phyloP scores from a whole-genome alignment of 2,888 invertebrate genomes.

The Agonopterix heracliana region DNA sequence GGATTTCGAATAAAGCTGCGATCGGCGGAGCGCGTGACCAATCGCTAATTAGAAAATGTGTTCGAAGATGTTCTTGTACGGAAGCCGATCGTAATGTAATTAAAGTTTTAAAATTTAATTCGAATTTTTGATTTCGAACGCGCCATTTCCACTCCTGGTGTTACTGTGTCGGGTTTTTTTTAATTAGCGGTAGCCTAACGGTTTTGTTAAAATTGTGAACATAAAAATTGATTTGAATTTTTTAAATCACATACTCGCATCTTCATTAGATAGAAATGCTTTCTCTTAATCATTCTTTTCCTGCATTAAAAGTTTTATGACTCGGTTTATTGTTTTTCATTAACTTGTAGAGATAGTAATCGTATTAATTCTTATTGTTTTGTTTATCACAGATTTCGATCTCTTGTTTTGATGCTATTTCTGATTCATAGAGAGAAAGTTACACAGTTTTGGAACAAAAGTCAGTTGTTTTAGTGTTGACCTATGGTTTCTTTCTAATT shows the following conservation, averaged over 20 bases:
- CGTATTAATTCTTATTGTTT: background rate
- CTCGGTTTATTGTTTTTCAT: background rate
- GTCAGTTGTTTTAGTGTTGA: too few relatives aligned
- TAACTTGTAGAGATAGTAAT: background rate
- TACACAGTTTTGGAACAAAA: too few relatives aligned
- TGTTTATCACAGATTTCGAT: too few relatives aligned
- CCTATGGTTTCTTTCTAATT: too few relatives aligned
- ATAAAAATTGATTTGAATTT: conserved; percentile 11
- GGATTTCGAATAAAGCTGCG: conserved; percentile 51
- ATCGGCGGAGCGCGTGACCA: conserved; percentile 69
- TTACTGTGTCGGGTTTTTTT: conserved; percentile 40
- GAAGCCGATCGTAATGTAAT: conserved; percentile 71
- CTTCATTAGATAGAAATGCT: conserved; percentile 1
- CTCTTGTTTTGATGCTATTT: too few relatives aligned
- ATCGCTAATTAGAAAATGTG: conserved; percentile 74
- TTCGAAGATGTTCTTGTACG: conserved; percentile 54
- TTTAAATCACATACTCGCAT: conserved; percentile 2
- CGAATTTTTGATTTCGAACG: conserved; percentile 61
- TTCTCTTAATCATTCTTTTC: conserved; percentile 5
- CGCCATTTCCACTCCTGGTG: conserved; percentile 60
- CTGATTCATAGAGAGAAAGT: too few relatives aligned
- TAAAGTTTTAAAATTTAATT: conserved; percentile 65
- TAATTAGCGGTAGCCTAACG: conserved; percentile 24
- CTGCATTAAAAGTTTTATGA: background rate
- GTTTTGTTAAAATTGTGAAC: conserved; percentile 7